phyloP scores from a whole-genome alignment of 2,113 vertebrate species.

The Ursus arctos region DNA sequence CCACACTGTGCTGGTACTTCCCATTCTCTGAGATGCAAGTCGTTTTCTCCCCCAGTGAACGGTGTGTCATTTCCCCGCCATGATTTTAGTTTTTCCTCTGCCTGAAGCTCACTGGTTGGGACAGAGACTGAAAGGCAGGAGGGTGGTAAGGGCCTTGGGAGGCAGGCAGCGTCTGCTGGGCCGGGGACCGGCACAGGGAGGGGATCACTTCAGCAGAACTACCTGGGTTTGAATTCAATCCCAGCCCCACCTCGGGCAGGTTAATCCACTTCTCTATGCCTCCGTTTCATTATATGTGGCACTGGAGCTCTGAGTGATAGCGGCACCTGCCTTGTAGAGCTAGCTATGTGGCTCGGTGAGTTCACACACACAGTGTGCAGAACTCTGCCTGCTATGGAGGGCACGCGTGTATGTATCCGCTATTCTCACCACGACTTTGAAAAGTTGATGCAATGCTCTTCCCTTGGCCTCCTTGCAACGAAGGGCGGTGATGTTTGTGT shows the following conservation, averaged over 20 bases:
- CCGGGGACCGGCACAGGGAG: not conserved
- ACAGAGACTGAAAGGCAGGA: not conserved
- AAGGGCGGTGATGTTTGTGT: not conserved
- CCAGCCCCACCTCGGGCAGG: not conserved
- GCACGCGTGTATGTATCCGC: not conserved
- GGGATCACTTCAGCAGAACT: not conserved
- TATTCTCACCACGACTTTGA: not conserved
- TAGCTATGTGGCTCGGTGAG: not conserved
- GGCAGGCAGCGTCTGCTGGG: no score
- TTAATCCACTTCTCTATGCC: not conserved
- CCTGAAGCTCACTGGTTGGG: not conserved
- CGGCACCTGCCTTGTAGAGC: accelerated
- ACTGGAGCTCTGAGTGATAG: not conserved
- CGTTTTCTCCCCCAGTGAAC: not conserved
- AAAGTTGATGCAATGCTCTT: not conserved
- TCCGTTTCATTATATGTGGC: accelerated
- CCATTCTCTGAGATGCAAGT: not conserved
- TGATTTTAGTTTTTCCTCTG: not conserved
- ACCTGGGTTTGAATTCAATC: not conserved
- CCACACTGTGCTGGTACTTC: accelerated
- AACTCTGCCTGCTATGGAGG: no score
- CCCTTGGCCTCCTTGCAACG: not conserved
- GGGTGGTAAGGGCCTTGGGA: not conserved
- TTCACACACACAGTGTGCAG: not conserved
- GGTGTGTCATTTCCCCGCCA: not conserved